Base-by-base conservation (phyloP, 2,797 vertebrate species). In the Rhinoraja longicauda region DNA sequence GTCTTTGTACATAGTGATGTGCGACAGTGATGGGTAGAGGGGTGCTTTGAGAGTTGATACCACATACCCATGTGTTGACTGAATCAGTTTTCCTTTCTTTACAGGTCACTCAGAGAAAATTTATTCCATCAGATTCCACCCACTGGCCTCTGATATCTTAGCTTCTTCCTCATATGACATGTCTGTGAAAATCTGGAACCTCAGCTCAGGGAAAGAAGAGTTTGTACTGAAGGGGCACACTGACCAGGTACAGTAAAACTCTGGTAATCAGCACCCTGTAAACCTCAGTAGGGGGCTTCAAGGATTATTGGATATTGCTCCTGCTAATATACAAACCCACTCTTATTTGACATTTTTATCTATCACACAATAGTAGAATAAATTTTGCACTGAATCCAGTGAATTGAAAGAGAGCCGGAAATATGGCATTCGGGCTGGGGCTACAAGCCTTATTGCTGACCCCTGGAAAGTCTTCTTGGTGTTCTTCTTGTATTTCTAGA, bases 31-130 rank as follows among this genome's bases (percentile, higher is more conserved):
- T 86, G 57, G n/a, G 29, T 32, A 0, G 29, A 32, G n/a, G 84
- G 0, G 84, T 36, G 62, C 17, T 67, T 88, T 36, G 59, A 77
- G n/a, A 72, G 59, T 32, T 29, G 12, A 1, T 81, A 67, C 57
- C 59, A 93, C 10, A 19, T 39, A 21, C 32, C 21, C 59, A 1
- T 10, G n/a, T 70, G 45, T 21, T 19, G 73, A 81, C 21, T 93
- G 32, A 67, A 45, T 57, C 36, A 82, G 15, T 90, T 19, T 93
- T 84, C 84, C 73, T 36, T 91, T 53, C n/a, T 76, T 72, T 70
- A 93, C 29, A 99, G 98, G 98, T 75, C 99, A 99, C 96, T 98
- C 96, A 0, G 99, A 99, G 95, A 99, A 99, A 95, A 99, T 99
- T 95, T 99, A 99, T 96, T 98, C 98, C 76, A 95, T 99, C 94